Conservation (phyloP, 2,888 invertebrate species). For the Gymnocheta viridis region DNA sequence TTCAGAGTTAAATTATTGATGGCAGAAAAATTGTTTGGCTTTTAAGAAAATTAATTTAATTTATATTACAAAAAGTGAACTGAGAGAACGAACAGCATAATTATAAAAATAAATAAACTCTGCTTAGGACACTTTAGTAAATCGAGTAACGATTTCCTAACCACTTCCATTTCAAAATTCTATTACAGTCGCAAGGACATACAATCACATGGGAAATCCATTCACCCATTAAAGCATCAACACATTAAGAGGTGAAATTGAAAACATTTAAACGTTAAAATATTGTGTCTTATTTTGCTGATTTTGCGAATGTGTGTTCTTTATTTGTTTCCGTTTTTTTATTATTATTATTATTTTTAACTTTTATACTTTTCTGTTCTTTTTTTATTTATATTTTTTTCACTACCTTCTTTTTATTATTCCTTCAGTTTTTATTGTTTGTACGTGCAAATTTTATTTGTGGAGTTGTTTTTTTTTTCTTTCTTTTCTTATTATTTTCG, state of each 20-base stretch:
- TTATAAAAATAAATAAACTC: too few species aligned
- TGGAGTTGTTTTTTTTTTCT: background rate
- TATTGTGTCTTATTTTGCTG: conserved; percentile 20
- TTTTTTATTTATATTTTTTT: background rate
- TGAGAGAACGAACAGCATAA: too few species aligned
- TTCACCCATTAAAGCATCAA: background rate
- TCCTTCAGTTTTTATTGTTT: conserved; percentile 51
- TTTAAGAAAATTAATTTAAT: too few species aligned
- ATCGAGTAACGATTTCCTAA: background rate
- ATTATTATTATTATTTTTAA: background rate
- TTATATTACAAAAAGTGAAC: too few species aligned
- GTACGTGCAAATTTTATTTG: conserved; percentile 60
- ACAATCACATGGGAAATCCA: background rate
- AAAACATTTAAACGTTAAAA: conserved; percentile 19
- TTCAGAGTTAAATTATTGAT: too few species aligned
- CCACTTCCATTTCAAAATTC: background rate
- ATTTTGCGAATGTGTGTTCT: background rate
- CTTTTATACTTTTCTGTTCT: background rate
- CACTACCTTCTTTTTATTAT: conserved; percentile 21
- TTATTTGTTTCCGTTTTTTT: background rate
- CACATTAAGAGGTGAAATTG: conserved; percentile 4
- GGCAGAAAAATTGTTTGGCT: too few species aligned
- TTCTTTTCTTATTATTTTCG: background rate
- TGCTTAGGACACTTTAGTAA: too few species aligned
- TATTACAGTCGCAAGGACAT: background rate